Conservation (phyloP, 2,888 invertebrate species). For the Brenthis ino region DNA sequence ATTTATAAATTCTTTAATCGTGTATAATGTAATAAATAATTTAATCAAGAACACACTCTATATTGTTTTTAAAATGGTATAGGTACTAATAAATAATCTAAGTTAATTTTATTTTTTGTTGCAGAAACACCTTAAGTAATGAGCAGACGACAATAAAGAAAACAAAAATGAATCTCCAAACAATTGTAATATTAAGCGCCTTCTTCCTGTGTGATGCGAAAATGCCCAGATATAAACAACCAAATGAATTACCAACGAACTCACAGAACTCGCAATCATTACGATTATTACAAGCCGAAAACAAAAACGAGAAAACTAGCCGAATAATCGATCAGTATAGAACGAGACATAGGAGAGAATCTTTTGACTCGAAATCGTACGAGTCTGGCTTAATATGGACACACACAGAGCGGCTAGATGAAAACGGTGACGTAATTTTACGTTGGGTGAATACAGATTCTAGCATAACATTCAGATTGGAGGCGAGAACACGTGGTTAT, state of each 20-base stretch:
- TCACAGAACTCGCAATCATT: conserved; percentile 60
- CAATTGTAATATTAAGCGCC: conserved; percentile 64
- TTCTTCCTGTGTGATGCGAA: conserved; percentile 72
- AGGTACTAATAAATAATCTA: no score
- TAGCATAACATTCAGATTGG: conserved; percentile 91
- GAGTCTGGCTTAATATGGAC: conserved; percentile 80
- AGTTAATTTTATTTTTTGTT: conserved; percentile 53
- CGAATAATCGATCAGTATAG: conserved; percentile 68
- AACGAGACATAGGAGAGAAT: conserved; percentile 63
- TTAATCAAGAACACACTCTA: no score
- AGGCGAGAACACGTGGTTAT: conserved; percentile 92
- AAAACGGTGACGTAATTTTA: conserved; percentile 79
- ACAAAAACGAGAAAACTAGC: conserved; percentile 66
- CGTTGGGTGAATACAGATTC: conserved; percentile 89
- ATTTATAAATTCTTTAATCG: no score
- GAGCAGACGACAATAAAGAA: conserved; percentile 49
- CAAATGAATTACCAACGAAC: conserved; percentile 63
- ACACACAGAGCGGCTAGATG: conserved; percentile 81
- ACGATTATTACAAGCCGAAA: conserved; percentile 59
- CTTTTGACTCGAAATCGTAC: conserved; percentile 73
- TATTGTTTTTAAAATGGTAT: no score
- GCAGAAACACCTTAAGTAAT: conserved; percentile 67
- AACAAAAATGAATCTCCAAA: conserved; percentile 66
- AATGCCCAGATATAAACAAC: conserved; percentile 62
- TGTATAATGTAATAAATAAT: no score